phyloP scores from a whole-genome alignment of 2,797 vertebrate species.

The Chaunax sp. region DNA sequence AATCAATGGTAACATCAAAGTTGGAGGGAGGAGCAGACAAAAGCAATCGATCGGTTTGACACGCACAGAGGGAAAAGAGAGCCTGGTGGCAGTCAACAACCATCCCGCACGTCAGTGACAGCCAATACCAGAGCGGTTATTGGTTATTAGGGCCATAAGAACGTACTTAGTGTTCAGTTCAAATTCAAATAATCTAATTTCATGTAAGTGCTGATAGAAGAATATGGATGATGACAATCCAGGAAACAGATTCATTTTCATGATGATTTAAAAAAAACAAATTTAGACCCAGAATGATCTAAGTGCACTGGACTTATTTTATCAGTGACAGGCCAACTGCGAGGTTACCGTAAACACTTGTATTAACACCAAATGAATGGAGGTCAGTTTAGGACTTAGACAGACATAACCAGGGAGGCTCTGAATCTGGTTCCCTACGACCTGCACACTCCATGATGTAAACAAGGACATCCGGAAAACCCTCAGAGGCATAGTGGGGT shows the following conservation, averaged over 20 bases:
- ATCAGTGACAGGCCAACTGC: constrained; percentile 9
- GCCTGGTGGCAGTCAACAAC: constrained; percentile 54
- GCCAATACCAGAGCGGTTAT: constrained; percentile 23
- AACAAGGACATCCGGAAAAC: constrained; percentile 84
- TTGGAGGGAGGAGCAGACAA: constrained; percentile 78
- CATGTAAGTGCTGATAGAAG: background rate
- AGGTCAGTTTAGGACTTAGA: constrained; percentile 61
- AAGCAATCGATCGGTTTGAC: constrained; percentile 77
- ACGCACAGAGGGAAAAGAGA: constrained; percentile 67
- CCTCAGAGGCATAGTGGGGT: constrained; percentile 79
- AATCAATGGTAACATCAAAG: constrained; percentile 81
- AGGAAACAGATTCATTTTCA: background rate
- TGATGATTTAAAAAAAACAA: background rate
- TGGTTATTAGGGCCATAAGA: constrained; percentile 17
- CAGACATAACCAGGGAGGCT: constrained; percentile 63
- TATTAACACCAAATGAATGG: constrained; percentile 60
- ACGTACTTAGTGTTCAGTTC: background rate
- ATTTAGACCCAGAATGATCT: background rate
- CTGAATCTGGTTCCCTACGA: constrained; percentile 67
- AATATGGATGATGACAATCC: background rate
- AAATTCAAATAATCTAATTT: background rate
- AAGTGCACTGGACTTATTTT: background rate
- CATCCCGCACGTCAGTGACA: constrained; percentile 47
- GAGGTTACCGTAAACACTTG: constrained; percentile 33
- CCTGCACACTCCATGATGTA: constrained; percentile 78